Base-by-base conservation (phyloP, 1,140 invertebrate species). In the Drosophila watanabei region DNA sequence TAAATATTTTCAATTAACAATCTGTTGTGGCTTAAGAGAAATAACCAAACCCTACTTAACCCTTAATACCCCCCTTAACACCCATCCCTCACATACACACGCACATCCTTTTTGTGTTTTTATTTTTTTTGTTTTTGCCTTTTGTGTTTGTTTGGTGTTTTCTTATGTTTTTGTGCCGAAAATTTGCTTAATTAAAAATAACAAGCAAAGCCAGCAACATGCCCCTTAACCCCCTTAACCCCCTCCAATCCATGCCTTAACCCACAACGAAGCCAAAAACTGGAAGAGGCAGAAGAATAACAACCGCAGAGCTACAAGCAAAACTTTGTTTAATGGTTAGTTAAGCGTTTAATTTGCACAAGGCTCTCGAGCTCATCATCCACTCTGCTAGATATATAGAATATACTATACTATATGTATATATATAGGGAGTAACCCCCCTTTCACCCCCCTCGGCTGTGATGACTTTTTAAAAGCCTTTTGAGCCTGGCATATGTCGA, bases 151-250 rank as follows among this genome's bases (percentile, higher is more conserved):
- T 66, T 46, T 66, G 79, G 41, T 71, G 54, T 78, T 88, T 77
- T 80, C 77, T 88, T 83, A 79, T 88, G 63, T 88, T 79, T 79
- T 84, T 83, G 60, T 80, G 64, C 63, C 77, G 80, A 88, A 88
- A 88, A 88, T 88, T 88, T 89, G 84, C 84, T 88, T 88, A 88
- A 88, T 88, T 89, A 88, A 89, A 87, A 88, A 88, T 89, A 88
- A 88, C 84, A 88, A 88, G 72, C 59, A 37, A 58, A 33, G 60
- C 62, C 78, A 51, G 48, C 69, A 73, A 62, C 72, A 80, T 54
- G 68, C 75, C 73, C 30, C 32, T 30, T 20, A 43, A 16, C 24
- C 24, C 24, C 32, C 51, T 66, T 35, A 45, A 28, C 20, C 35
- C 43, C 30, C 20, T 14, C 7, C 7, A 18, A 41, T 11, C 18